These are phyloP conservation scores for Apis cerana DNA, from an alignment of 1,140 invertebrate genomes.

Conservation along the genomic window DNA sequence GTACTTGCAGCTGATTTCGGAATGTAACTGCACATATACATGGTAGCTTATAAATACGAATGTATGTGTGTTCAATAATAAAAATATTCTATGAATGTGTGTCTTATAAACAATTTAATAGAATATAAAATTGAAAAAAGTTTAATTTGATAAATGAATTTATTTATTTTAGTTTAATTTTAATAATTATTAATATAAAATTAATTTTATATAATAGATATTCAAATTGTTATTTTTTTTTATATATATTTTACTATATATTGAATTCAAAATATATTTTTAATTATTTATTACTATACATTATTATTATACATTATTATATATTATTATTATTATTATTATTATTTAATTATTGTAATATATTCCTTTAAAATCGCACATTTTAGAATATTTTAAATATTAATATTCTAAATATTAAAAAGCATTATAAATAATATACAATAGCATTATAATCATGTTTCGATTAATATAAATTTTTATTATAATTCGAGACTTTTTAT, in stretches of 20 bases:
- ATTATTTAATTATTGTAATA: background rate
- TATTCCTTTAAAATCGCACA: background rate
- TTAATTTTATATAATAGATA: background rate
- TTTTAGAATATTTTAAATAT: background rate
- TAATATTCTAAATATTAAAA: background rate
- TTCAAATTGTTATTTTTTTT: background rate
- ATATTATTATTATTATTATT: background rate
- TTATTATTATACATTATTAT: background rate
- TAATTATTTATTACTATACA: background rate
- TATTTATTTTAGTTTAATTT: background rate
- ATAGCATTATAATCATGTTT: background rate
- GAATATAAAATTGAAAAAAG: background rate
- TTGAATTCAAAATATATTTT: background rate
- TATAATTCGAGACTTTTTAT: background rate
- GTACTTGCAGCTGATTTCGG: constrained; percentile 40
- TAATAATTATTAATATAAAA: background rate
- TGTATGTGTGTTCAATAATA: constrained; percentile 23
- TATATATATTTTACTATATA: background rate
- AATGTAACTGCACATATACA: constrained; percentile 18
- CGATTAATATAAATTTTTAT: background rate
- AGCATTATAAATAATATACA: background rate
- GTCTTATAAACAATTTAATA: background rate
- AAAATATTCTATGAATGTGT: background rate
- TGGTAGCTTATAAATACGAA: constrained; percentile 9
- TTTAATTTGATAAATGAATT: background rate